Evolutionary conservation across 2,888 invertebrate species (phyloP), one percentile per base, ranked within the genome.

Genomic region (Frankliniella intonsa): DNA sequence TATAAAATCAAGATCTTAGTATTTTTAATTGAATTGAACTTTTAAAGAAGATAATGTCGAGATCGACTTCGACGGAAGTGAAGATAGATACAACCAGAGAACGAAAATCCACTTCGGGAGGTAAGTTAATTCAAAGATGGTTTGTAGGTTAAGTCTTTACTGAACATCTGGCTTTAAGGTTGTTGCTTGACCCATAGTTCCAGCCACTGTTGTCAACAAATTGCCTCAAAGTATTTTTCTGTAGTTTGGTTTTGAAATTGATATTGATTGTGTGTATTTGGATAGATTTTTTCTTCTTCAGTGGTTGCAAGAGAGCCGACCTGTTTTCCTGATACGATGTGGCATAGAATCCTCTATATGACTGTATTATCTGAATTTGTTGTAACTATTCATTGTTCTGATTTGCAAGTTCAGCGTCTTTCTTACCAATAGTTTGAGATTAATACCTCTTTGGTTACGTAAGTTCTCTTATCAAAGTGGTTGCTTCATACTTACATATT

Each of bases 1-100:
- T 76, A 76, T 76, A 25, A 76, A 76, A 25, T 22, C 69, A 76
- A 76, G 69, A 76, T 76, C 69, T 76, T 76, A 62, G 12, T 76
- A 76, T 1, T 76, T 25, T 76, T 25, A 38, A 22, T 76, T 25
- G 12, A 76, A 10, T 76, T 25, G 12, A 25, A 22, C 69, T 25
- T 76, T 25, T 12, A 76, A 76, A 76, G 9, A 76, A 76, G 8
- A 62, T n/a, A 62, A 76, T 76, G 69, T 76, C 69, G 69, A 76
- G 25, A 25, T 25, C 69, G 1, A 25, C 25, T 25, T 76, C 25
- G 25, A 76, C 69, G 9, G 69, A 76, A 76, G 25, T 12, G 69
- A 76, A 76, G 12, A 25, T 25, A 76, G 22, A 25, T 12, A 1
- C 69, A 76, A 76, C 7, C 12, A 76, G 69, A 25, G 69, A 76